Evolutionary conservation across 2,113 vertebrate genomes (phyloP), one percentile per base, ranked within the genome.

Genomic region (Rhea pennata): DNA sequence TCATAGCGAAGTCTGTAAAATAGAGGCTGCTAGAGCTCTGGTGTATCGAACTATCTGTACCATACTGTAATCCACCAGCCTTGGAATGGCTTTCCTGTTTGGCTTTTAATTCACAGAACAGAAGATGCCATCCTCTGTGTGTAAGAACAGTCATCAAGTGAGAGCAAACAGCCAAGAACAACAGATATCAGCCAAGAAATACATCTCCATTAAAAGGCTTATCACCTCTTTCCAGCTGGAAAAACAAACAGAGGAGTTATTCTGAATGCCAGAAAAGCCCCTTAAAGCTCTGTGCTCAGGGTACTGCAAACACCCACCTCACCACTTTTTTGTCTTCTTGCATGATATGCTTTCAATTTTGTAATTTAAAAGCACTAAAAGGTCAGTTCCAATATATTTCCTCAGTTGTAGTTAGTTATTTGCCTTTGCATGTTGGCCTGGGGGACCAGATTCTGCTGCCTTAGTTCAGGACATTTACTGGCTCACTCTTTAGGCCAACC

Each of bases 181-280:
- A 50, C 1, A 3, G 7, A 11, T 90, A 78, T 78, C 74, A 83
- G 33, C 62, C 36, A 70, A 74, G 65, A 94, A 94, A 29, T 24
- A 46, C 1, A 2, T 88, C 77, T 92, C 40, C 26, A 67, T 51
- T 62, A 50, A 42, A 95, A 95, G 22, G 31, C 75, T 84, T 91
- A 88, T 95, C 82, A 53, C 9, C 9, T 36, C 53, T 88, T 91
- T 65, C 84, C 95, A 90, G 89, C 42, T 95, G 89, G 82, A 78
- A 94, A 94, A 92, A 66, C n/a, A 70, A 85, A 71, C 39, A 84
- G 42, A 76, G 78, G 20, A 88, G 40, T 33, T 31, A 17, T 80
- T 83, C 39, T 65, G 61, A 74, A 21, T 58, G 33, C 48, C 67
- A 84, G 67, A 73, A 93, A 81, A 2, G 0, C 36, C 75, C 56